Percentiles rank a stretch among this genome's conserved stretches.
Conservation (phyloP, 1,140 invertebrate species). For the Micrasema minimum region DNA sequence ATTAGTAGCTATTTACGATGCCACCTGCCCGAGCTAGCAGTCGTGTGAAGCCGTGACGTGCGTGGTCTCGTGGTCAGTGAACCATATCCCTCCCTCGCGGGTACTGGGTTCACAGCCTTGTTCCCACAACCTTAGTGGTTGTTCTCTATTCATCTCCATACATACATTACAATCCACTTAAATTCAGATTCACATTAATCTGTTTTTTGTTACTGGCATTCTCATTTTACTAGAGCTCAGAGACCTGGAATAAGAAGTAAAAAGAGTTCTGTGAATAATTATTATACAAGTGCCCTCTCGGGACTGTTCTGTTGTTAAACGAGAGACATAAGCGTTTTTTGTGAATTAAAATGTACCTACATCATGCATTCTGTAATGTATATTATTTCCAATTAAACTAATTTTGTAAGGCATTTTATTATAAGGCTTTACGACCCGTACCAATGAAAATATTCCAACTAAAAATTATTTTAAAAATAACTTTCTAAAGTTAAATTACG, state of each 20-base stretch:
- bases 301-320: constrained; percentile 9
- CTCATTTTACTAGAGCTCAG: constrained; percentile 2
- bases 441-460: too few species aligned
- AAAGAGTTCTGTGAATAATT: constrained; percentile 14
- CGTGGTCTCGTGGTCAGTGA: neutral
- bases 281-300: constrained; percentile 16
- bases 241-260: constrained; percentile 4
- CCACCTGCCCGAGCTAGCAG: too few species aligned
- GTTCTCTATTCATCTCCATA: constrained; percentile 3
- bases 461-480: too few species aligned
- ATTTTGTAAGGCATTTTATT: too few species aligned
- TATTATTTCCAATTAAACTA: too few species aligned
- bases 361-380: too few species aligned
- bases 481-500: too few species aligned
- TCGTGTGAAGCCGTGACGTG: too few species aligned
- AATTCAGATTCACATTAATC: constrained; percentile 4
- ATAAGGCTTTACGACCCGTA: too few species aligned
- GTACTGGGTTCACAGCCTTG: constrained; percentile 9
- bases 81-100: constrained; percentile 3
- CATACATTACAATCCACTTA: constrained; percentile 28
- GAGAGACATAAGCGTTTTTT: neutral
- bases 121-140: constrained; percentile 9
- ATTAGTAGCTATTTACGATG: neutral
- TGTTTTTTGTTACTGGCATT: neutral
- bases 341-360: constrained; percentile 1